Conservation (phyloP, 2,113 vertebrate genomes). For the Anser cygnoides region DNA sequence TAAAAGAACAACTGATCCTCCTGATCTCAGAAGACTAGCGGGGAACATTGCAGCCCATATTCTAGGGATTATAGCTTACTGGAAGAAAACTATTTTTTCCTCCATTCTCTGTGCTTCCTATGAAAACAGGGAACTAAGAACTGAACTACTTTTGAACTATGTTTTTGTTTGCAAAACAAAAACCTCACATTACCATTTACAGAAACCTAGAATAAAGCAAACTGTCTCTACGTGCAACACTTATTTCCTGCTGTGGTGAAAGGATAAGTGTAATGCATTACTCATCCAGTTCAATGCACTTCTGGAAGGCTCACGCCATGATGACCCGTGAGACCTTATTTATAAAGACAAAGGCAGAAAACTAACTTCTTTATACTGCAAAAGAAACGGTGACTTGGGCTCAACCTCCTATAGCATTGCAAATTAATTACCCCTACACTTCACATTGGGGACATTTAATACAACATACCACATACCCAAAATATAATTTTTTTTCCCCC, state of each 20-base stretch:
- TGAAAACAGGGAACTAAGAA: not conserved
- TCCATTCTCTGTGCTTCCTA: not conserved
- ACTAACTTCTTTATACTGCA: not conserved
- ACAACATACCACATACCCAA: not conserved
- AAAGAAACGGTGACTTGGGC: not conserved
- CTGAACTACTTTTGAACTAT: not conserved
- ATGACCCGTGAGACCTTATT: not conserved
- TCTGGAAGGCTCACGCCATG: not conserved
- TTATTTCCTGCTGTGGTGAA: not conserved
- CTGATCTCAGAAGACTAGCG: not conserved
- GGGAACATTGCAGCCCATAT: not conserved
- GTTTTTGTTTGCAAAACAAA: not conserved
- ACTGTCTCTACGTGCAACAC: not conserved
- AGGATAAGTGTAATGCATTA: not conserved
- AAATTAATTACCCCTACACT: not conserved
- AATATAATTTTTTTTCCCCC: not conserved
- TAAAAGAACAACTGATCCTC: slow-evolving; percentile 15
- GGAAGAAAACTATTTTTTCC: not conserved
- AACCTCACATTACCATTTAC: not conserved
- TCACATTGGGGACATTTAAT: not conserved
- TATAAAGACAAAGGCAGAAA: not conserved
- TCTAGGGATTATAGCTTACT: not conserved
- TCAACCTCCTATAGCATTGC: not conserved
- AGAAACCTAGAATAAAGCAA: not conserved
- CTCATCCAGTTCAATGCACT: not conserved